These are phyloP conservation scores for Climacteris rufus DNA, from an alignment of 2,113 vertebrate species.

Conservation along the genomic window DNA sequence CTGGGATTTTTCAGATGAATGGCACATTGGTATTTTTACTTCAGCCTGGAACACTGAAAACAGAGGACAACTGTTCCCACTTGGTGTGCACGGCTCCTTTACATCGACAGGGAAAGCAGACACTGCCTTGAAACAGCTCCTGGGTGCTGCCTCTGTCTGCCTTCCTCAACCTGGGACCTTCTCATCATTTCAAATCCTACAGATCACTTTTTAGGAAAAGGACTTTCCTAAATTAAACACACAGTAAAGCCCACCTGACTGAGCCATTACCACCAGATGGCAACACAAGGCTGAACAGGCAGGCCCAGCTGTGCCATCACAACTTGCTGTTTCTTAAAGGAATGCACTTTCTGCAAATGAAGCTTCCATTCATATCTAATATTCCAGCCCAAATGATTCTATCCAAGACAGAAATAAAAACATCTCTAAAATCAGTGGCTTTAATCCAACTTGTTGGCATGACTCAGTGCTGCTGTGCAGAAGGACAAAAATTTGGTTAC, in stretches of 20 bases:
- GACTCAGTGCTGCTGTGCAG: neutral
- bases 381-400: neutral
- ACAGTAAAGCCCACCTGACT: neutral
- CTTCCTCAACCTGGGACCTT: neutral
- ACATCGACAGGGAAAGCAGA: neutral
- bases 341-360: neutral
- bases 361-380: neutral
- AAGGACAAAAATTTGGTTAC: neutral
- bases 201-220: neutral
- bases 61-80: neutral
- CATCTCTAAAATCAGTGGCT: neutral
- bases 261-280: constrained; percentile 21
- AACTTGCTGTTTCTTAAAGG: neutral
- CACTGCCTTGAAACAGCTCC: neutral
- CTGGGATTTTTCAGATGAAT: neutral
- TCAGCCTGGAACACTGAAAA: neutral
- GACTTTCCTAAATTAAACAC: neutral
- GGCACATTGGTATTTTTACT: neutral
- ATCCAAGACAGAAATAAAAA: constrained; percentile 3
- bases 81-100: neutral
- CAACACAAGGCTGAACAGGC: neutral
- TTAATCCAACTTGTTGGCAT: neutral
- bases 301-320: neutral
- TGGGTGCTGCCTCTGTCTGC: neutral
- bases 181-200: neutral